These are phyloP conservation scores for Macroramphosus scolopax DNA, from an alignment of 2,797 vertebrate species.

Conservation along the genomic window DNA sequence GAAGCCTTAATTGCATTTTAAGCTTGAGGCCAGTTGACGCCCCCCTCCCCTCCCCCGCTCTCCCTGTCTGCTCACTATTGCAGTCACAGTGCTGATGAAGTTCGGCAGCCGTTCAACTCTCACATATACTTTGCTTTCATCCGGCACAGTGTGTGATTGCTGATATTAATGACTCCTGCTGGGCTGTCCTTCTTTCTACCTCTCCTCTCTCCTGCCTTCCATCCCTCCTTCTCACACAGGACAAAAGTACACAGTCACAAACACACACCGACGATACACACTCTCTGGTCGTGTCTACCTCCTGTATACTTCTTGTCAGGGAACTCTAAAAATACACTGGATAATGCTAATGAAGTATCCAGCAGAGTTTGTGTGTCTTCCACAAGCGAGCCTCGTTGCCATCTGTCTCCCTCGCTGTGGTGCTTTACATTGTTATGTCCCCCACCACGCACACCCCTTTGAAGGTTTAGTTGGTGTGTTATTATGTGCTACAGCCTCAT, in stretches of 20 bases:
- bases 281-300: conserved; percentile 48
- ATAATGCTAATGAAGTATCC: conserved; percentile 69
- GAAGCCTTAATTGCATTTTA: conserved; percentile 47
- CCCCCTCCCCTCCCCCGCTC: not conserved
- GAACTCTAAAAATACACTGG: conserved; percentile 69
- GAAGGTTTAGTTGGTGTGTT: conserved; percentile 21
- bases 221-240: conserved; percentile 23
- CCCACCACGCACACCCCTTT: conserved; percentile 8
- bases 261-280: not conserved
- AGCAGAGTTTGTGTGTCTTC: conserved; percentile 61
- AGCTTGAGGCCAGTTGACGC: conserved; percentile 40
- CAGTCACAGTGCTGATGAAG: conserved; percentile 25
- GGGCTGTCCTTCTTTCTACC: conserved; percentile 25
- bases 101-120: conserved; percentile 15
- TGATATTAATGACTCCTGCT: conserved; percentile 60
- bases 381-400: conserved; percentile 50
- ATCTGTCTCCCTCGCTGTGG: conserved; percentile 64
- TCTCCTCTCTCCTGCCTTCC: conserved; percentile 1
- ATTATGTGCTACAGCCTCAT: conserved; percentile 32
- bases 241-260: conserved; percentile 14
- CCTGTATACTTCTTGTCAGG: conserved; percentile 55
- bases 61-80: conserved; percentile 21
- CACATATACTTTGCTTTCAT: conserved; percentile 47
- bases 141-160: conserved; percentile 55
- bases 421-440: conserved; percentile 45